Base-by-base conservation (phyloP, 1,140 invertebrate species). In the Arion vulgaris region DNA sequence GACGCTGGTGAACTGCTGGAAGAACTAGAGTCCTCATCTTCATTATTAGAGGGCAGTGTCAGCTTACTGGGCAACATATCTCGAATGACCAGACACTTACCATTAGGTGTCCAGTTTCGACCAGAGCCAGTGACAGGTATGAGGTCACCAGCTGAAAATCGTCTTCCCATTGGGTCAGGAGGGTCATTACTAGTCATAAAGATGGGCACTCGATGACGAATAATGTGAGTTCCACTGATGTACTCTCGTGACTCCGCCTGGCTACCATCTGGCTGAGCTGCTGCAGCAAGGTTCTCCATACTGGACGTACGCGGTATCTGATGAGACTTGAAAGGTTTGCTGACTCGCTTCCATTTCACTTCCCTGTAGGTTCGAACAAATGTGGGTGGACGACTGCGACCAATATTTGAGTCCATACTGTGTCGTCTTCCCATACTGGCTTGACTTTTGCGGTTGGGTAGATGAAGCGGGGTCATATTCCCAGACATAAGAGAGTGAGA, bases 321-420 rank as follows among this genome's bases (percentile, higher is more conserved):
- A 0, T 26, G 51, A 34, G 19, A 17, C 36, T 75, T 75, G 9
- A 28, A 4, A 17, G 76, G 36, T n/a, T 39, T 38, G 34, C 34
- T 62, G 23, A 78, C 76, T 17, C 76, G 19, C 76, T 66, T 66
- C 76, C 76, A 78, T 34, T 78, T 38, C 36, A 68, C 76, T 38
- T 78, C 76, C 26, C 76, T 62, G 76, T 78, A 78, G 9, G 76
- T 78, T 32, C 76, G 34, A 0, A 78, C 76, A 78, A 78, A 78
- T 5, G 76, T 78, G 1, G 76, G 76, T 1, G 57, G 28, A 19
- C 76, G 76, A 26, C 7, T 38, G 15, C 51, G 76, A 53, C 51
- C 76, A n/a, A 78, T 78, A 36, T 68, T 78, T 1, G 76, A 78
- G 38, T 78, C 76, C 34, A 78, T 34, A 45, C 76, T 78, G 32